phyloP scores from a whole-genome alignment of 2,888 invertebrate species.

The Andricus curvator region DNA sequence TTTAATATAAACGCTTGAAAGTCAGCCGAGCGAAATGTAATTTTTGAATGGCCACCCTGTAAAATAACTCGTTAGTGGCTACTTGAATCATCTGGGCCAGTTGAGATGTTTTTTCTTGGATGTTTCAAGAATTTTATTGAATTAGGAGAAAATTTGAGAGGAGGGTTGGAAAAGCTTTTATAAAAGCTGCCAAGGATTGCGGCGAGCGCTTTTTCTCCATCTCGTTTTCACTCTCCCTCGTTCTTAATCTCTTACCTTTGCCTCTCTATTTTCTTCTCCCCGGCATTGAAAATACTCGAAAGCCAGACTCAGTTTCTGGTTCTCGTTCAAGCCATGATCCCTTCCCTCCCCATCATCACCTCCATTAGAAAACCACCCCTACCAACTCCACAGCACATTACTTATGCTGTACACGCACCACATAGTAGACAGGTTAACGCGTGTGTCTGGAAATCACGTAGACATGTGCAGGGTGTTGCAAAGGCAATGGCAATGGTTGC shows the following conservation, averaged over 20 bases:
- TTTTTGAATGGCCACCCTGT: no score
- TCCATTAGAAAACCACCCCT: slow-evolving; percentile 23
- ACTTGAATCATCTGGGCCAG: neutral
- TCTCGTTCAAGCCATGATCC: slow-evolving; percentile 26
- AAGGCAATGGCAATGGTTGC: slow-evolving; percentile 40
- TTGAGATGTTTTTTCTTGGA: neutral
- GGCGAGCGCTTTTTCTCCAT: slow-evolving; percentile 33
- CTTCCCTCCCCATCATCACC: slow-evolving; percentile 10
- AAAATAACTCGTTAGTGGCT: neutral
- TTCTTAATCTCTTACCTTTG: slow-evolving; percentile 21
- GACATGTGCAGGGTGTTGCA: slow-evolving; percentile 46
- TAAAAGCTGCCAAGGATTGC: slow-evolving; percentile 34
- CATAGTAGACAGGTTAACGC: slow-evolving; percentile 55
- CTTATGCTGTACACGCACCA: slow-evolving; percentile 46
- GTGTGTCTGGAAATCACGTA: slow-evolving; percentile 55
- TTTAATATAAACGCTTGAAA: no score
- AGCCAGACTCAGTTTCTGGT: slow-evolving; percentile 38
- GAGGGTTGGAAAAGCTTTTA: slow-evolving; percentile 27
- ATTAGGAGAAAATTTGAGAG: slow-evolving; percentile 4
- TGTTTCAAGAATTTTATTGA: slow-evolving; percentile 34
- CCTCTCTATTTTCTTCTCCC: slow-evolving; percentile 23
- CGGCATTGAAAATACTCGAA: slow-evolving; percentile 31
- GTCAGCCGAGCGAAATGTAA: no score
- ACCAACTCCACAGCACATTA: slow-evolving; percentile 38
- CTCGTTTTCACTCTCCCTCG: slow-evolving; percentile 10